Percentiles rank a stretch among this genome's conserved stretches.
Evolutionary conservation across 1,140 invertebrate genomes (phyloP).

Genomic region (Drosophila subpulchrella): DNA sequence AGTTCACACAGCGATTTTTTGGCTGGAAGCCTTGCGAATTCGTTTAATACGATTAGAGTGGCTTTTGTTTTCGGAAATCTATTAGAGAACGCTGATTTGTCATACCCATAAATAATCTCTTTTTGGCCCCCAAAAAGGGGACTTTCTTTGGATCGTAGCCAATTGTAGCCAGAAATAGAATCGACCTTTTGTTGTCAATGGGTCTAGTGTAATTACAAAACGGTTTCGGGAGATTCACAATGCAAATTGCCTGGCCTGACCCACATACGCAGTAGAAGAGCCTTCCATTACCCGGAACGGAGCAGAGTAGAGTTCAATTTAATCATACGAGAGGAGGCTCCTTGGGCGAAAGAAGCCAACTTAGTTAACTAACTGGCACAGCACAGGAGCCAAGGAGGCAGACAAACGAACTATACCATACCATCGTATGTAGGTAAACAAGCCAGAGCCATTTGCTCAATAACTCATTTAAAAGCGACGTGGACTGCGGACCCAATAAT

Average conservation of each 20-base stretch:
- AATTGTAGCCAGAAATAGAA: slow-evolving; percentile 6
- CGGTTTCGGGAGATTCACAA: slow-evolving; percentile 37
- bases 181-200: slow-evolving; percentile 35
- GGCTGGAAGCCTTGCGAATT: slow-evolving; percentile 23
- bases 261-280: slow-evolving; percentile 33
- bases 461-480: slow-evolving; percentile 80
- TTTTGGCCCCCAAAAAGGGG: neutral
- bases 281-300: slow-evolving; percentile 33
- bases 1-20: slow-evolving; percentile 26
- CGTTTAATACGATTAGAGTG: slow-evolving; percentile 27
- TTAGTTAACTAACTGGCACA: slow-evolving; percentile 60
- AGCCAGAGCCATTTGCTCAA: slow-evolving; percentile 72
- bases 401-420: slow-evolving; percentile 21
- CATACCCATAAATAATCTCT: slow-evolving; percentile 13
- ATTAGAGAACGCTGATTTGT: slow-evolving; percentile 28
- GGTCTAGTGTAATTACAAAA: slow-evolving; percentile 34
- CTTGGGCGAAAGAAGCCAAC: slow-evolving; percentile 28
- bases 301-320: slow-evolving; percentile 52
- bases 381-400: slow-evolving; percentile 39
- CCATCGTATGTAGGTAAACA: slow-evolving; percentile 64
- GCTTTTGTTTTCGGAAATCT: slow-evolving; percentile 17
- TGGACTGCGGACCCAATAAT: slow-evolving; percentile 66
- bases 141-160: slow-evolving; percentile 22
- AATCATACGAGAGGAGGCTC: slow-evolving; percentile 35
- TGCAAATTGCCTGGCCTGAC: slow-evolving; percentile 50